phyloP scores from a whole-genome alignment of 2,113 vertebrate genomes.

The Pagrus major region DNA sequence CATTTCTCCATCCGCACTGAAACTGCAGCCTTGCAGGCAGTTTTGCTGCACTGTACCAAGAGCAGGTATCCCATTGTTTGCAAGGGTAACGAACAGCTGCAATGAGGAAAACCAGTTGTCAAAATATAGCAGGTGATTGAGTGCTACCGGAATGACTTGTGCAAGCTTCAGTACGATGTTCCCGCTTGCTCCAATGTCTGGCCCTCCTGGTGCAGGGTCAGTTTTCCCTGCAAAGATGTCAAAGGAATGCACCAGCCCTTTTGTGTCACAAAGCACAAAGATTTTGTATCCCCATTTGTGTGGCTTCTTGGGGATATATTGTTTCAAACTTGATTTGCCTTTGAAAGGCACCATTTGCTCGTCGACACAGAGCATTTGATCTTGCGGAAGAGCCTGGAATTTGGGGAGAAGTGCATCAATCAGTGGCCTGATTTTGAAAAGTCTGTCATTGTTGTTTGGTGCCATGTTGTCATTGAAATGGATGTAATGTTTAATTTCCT shows the following conservation, averaged over 20 bases:
- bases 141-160: constrained; percentile 10
- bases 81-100: constrained; percentile 39
- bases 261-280: constrained; percentile 39
- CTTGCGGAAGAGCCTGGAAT: constrained; percentile 39
- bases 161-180: constrained; percentile 38
- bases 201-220: constrained; percentile 10
- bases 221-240: constrained; percentile 12
- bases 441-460: constrained; percentile 7
- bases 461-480: constrained; percentile 45
- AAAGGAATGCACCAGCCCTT: constrained; percentile 50
- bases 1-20: constrained; percentile 13
- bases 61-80: constrained; percentile 32
- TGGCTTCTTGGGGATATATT: constrained; percentile 15
- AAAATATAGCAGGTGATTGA: constrained; percentile 32
- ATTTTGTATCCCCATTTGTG: constrained; percentile 40
- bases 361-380: constrained; percentile 31
- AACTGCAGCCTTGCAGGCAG: constrained; percentile 17
- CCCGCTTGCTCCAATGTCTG: constrained; percentile 8
- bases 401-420: constrained; percentile 38
- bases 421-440: constrained; percentile 25
- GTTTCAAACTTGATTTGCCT: constrained; percentile 26
- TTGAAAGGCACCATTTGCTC: constrained; percentile 44
- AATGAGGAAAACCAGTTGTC: constrained; percentile 37
- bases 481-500: constrained; percentile 35
- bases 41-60: constrained; percentile 30